Evolutionary conservation across 2,113 vertebrate species (phyloP).

Genomic region (Alethe castanea): DNA sequence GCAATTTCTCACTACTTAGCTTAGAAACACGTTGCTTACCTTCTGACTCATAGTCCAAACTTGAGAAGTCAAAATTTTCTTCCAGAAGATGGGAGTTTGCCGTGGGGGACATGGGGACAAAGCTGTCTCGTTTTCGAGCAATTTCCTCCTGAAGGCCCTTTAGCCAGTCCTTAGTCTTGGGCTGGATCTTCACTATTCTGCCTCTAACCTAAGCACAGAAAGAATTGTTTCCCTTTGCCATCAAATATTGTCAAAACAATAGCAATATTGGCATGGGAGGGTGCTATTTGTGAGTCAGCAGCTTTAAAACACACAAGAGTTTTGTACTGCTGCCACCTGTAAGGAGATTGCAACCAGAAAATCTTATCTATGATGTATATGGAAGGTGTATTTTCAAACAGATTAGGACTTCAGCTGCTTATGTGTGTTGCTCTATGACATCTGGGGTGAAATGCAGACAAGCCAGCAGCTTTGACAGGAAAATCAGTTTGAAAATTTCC

Average conservation of each 20-base stretch:
- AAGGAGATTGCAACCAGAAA: neutral
- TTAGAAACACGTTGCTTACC: slow-evolving; percentile 46
- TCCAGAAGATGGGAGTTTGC: slow-evolving; percentile 78
- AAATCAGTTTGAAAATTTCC: neutral
- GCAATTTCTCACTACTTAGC: neutral
- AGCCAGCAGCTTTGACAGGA: neutral
- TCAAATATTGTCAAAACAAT: accelerated
- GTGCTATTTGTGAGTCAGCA: neutral
- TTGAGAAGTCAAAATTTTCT: slow-evolving; percentile 78
- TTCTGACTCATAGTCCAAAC: slow-evolving; percentile 79
- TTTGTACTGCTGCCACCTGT: neutral
- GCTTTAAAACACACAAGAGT: neutral
- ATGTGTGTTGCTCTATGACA: neutral
- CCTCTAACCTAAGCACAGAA: slow-evolving; percentile 67
- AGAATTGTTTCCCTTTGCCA: neutral
- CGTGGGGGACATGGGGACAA: slow-evolving; percentile 70
- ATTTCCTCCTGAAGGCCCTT: slow-evolving; percentile 76
- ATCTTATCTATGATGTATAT: neutral
- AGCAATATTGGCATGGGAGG: neutral
- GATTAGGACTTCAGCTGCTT: neutral
- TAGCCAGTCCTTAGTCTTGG: slow-evolving; percentile 79
- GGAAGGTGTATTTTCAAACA: neutral
- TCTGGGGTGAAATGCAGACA: neutral
- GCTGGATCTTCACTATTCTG: slow-evolving; percentile 73
- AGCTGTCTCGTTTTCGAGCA: slow-evolving; percentile 70